Evolutionary conservation across 2,113 vertebrate species (phyloP), one percentile per base, ranked within the genome.

Genomic region (Anolis carolinensis): DNA sequence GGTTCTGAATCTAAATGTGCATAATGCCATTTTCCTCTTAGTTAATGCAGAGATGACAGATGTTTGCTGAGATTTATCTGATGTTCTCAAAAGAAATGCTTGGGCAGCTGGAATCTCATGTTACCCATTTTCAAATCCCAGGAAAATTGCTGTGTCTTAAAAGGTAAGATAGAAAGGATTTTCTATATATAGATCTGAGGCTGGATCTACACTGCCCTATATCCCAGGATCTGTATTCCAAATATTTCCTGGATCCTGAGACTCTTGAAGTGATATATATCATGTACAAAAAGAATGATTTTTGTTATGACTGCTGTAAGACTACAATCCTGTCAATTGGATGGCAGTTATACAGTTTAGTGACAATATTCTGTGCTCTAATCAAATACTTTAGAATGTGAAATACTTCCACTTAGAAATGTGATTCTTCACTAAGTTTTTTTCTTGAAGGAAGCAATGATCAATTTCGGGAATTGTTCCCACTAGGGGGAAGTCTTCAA

Each of bases 181-280:
- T 84, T 48, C 5, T 79, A 44, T 44, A 27, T 52, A 62, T 65
- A 16, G 14, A 65, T 20, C 32, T n/a, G 62, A 21, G 39, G 39
- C 39, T 44, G 39, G 39, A 44, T 44, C 39, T 44, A 44, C 39
- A 44, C 5, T 44, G 39, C 39, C 39, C 39, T 44, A 44, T 44
- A 44, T 44, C 39, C 39, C 39, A 44, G 39, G 39, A 44, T 44
- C 62, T 6, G 16, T 20, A 62, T 83, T 30, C 13, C 50, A 39
- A 48, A 44, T 25, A 20, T n/a, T 84, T 83, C 36, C 34, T 83
- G 52, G 36, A 74, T 75, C 74, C 36, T 84, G 39, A 75, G 71
- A 75, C 34, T 25, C 36, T 48, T n/a, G 2, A 23, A 20, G 48
- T 84, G 18, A n/a, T 65, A 75, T 10, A 25, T 84, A 44, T 62